Conservation (phyloP, 2,888 invertebrate genomes). For the Perizoma flavofasciatum region DNA sequence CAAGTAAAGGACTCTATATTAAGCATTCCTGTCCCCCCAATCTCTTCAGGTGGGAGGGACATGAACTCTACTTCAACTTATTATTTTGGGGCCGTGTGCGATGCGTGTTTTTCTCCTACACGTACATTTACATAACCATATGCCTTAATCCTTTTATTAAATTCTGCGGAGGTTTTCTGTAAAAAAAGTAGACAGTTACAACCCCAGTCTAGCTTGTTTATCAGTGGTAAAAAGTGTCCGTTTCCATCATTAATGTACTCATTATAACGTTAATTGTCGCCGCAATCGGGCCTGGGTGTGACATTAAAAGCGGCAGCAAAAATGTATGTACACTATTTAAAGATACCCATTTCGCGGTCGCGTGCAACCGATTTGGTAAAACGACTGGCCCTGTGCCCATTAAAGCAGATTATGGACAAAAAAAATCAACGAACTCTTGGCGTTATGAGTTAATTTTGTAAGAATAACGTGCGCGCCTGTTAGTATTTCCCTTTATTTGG, state of each 20-base stretch:
- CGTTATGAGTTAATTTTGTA: conserved; percentile 83
- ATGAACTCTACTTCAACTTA: conserved; percentile 78
- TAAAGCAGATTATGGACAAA: conserved; percentile 79
- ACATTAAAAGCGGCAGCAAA: conserved; percentile 77
- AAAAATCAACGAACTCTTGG: conserved; percentile 74
- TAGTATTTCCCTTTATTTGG: conserved; percentile 79
- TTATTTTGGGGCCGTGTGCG: conserved; percentile 74
- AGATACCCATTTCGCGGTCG: conserved; percentile 78
- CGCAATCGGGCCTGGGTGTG: conserved; percentile 69
- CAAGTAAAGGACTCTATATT: conserved; percentile 81
- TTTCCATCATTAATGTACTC: conserved; percentile 67
- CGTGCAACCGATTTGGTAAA: conserved; percentile 77
- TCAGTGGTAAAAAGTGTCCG: conserved; percentile 35
- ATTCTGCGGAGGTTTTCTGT: conserved; percentile 56
- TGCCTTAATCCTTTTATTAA: conserved; percentile 73
- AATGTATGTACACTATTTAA: conserved; percentile 79
- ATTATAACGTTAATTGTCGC: conserved; percentile 78
- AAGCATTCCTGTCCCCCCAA: conserved; percentile 79
- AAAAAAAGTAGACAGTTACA: conserved; percentile 43
- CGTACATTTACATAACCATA: conserved; percentile 66
- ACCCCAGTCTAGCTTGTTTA: conserved; percentile 22
- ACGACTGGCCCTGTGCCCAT: conserved; percentile 81
- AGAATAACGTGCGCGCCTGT: conserved; percentile 77
- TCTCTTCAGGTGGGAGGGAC: conserved; percentile 77
- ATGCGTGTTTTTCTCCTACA: conserved; percentile 73